Evolutionary conservation across 2,113 vertebrate genomes (phyloP), one percentile per base, ranked within the genome.

Genomic region (Cromileptes altivelis): DNA sequence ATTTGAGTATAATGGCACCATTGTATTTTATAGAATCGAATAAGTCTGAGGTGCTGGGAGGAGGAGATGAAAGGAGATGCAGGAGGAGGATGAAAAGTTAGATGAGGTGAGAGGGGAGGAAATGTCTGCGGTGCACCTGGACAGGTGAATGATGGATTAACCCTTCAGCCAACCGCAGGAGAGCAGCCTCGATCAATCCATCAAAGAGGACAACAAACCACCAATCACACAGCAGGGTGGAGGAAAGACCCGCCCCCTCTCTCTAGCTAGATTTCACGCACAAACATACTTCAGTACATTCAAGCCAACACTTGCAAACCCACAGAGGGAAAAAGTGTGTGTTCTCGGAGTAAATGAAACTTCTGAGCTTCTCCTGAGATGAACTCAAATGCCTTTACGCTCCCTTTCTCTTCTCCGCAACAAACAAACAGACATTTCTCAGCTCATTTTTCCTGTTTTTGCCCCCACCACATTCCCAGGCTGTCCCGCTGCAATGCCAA

Each of bases 191-290:
- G 25, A 86, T 92, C 84, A 78, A 94, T 94, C 88, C 82, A 93
- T 93, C 92, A 93, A 58, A 75, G 23, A 25, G 19, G 82, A 89
- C 87, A 81, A 60, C 58, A 23, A 56, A 72, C 82, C 80, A 93
- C 92, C 91, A 92, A 89, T 94, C 92, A 92, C 90, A 85, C 91
- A 18, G 9, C 92, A 85, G 92, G 93, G 89, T 81, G 85, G 82
- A 85, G 58, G 56, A 42, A 85, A 62, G 75, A 50, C 80, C 83
- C 75, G 30, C 78, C 84, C 78, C 84, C 47, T 42, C 52, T 53
- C 49, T 53, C 63, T 23, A 33, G 53, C 63, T 83, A 47, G 30
- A 76, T 37, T 56, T 58, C 72, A 58, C 18, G 4, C 81, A 70
- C 42, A 70, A 30, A n/a, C 33, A 70, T 64, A 27, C 15, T 50